Evolutionary conservation across 2,113 vertebrate species (phyloP).

Genomic region (Protomyctophum bolini): DNA sequence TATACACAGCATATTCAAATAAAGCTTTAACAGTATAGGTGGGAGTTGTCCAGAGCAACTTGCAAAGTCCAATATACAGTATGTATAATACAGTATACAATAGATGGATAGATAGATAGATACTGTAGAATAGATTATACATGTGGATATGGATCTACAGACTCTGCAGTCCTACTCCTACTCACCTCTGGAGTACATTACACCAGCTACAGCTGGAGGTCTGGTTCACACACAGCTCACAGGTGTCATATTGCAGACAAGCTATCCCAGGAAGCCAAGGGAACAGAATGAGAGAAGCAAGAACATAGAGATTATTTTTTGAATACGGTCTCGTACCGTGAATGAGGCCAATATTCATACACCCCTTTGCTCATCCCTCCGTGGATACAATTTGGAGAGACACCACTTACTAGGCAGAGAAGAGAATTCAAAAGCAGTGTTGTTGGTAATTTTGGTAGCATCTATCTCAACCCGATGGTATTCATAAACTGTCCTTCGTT

Average conservation of each 20-base stretch:
- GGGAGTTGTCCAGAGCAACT: no score
- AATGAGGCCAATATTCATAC: neutral
- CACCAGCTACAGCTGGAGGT: constrained; percentile 94
- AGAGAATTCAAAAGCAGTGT: constrained; percentile 88
- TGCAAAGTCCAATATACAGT: no score
- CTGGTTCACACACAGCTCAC: constrained; percentile 83
- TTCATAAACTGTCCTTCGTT: constrained; percentile 85
- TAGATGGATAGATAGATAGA: no score
- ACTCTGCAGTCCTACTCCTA: neutral
- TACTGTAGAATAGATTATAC: no score
- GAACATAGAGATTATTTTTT: no score
- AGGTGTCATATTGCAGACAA: constrained; percentile 88
- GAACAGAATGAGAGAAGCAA: neutral
- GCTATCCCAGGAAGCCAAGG: constrained; percentile 70
- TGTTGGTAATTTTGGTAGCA: constrained; percentile 80
- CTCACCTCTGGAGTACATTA: constrained; percentile 90
- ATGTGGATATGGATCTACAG: neutral
- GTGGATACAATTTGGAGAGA: neutral
- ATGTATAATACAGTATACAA: no score
- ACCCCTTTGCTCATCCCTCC: no score
- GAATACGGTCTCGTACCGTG: no score
- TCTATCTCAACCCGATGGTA: constrained; percentile 91
- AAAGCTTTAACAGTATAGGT: no score
- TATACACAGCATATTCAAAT: neutral
- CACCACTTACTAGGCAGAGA: constrained; percentile 88